Evolutionary conservation across 2,888 invertebrate species (phyloP).

Genomic region (Ormyrus rosae): DNA sequence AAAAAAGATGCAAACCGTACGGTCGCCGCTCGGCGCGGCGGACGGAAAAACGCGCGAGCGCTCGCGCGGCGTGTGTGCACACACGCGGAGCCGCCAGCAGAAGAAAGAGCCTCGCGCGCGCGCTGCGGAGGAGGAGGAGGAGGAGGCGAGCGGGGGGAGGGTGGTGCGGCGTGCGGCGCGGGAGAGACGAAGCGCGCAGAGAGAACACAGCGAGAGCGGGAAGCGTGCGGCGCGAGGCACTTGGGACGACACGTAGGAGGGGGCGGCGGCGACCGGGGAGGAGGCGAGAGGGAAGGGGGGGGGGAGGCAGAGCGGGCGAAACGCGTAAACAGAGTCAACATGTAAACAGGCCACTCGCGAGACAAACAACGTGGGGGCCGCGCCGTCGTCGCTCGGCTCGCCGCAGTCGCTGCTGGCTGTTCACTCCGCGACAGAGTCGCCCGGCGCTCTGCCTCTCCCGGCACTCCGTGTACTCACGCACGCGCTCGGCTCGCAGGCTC

Average conservation of each 20-base stretch:
- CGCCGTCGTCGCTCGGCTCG: constrained; percentile 62
- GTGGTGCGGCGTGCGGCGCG: constrained; percentile 49
- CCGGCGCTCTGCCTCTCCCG: not conserved
- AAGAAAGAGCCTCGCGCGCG: not conserved
- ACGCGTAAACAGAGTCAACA: constrained; percentile 76
- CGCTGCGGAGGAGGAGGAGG: constrained; percentile 21
- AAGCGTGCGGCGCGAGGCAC: constrained; percentile 51
- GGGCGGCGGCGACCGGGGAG: constrained; percentile 44
- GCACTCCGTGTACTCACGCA: not conserved
- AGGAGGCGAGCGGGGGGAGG: constrained; percentile 34
- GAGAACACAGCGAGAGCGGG: constrained; percentile 28
- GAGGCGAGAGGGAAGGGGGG: constrained; percentile 48
- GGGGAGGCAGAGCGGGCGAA: constrained; percentile 64
- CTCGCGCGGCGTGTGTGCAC: constrained; percentile 20
- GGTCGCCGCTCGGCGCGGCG: not conserved
- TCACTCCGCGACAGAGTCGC: constrained; percentile 14
- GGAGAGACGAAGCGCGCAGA: constrained; percentile 29
- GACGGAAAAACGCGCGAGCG: constrained; percentile 23
- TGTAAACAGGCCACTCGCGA: constrained; percentile 76
- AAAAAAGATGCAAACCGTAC: constrained; percentile 4
- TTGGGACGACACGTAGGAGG: constrained; percentile 52
- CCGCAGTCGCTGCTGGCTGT: constrained; percentile 15
- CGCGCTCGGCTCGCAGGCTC: constrained; percentile 9
- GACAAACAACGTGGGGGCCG: constrained; percentile 76
- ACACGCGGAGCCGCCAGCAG: not conserved